A percentile compares a stretch with the other conserved stretches of the same genome.
phyloP scores from a whole-genome alignment of 2,113 vertebrate genomes.

The Protobothrops flavoviridis region DNA sequence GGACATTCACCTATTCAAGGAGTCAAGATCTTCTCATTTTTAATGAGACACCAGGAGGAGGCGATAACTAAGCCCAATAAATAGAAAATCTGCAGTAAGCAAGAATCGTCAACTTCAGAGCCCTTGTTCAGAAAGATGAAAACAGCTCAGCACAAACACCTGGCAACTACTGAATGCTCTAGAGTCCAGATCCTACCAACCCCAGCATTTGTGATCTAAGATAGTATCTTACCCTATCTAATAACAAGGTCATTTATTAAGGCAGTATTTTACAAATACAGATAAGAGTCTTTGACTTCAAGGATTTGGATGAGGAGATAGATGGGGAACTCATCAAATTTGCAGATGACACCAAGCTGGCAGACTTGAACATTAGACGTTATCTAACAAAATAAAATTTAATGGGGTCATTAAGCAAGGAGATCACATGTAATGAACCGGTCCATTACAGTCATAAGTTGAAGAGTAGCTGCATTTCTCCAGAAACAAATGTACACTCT shows the following conservation, averaged over 20 bases:
- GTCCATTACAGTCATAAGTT: neutral
- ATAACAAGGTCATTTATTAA: neutral
- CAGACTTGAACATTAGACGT: too few relatives aligned
- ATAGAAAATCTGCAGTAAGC: too few relatives aligned
- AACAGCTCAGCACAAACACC: neutral
- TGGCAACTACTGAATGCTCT: neutral
- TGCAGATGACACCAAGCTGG: too few relatives aligned
- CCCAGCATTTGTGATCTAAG: neutral
- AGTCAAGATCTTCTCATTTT: neutral
- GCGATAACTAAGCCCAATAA: neutral
- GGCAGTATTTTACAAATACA: neutral
- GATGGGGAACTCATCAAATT: too few relatives aligned
- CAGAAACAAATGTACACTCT: neutral
- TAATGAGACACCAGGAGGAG: neutral
- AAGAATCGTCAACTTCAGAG: too few relatives aligned
- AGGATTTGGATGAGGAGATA: too few relatives aligned
- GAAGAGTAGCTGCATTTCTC: neutral
- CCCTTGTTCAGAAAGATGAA: neutral
- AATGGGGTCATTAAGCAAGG: neutral
- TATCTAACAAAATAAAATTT: too few relatives aligned
- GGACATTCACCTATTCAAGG: neutral
- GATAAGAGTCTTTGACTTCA: neutral
- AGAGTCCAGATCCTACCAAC: neutral
- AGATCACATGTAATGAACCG: neutral
- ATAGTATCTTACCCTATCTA: neutral